Evolutionary conservation across 2,888 invertebrate genomes (phyloP).

Genomic region (Leptinotarsa peninsularis): DNA sequence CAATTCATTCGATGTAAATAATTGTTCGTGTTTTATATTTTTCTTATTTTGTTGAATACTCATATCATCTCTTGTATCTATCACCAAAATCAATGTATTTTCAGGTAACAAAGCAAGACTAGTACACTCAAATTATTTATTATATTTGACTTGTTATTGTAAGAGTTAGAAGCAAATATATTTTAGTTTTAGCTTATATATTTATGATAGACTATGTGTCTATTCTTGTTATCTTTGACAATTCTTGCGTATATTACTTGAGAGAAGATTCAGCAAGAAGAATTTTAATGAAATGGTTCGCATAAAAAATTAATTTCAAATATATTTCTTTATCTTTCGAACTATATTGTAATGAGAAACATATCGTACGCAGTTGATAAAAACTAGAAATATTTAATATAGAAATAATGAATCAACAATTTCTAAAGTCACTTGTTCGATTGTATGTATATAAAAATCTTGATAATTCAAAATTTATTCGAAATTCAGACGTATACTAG

Average conservation of each 20-base stretch:
- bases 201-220: slow-evolving; percentile 40
- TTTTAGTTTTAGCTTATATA: slow-evolving; percentile 52
- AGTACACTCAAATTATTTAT: slow-evolving; percentile 49
- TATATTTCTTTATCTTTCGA: slow-evolving; percentile 13
- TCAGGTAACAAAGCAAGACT: slow-evolving; percentile 47
- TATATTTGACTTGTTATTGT: slow-evolving; percentile 54
- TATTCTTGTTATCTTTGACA: slow-evolving; percentile 40
- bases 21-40: slow-evolving; percentile 43
- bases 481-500: not conserved
- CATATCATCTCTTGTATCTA: slow-evolving; percentile 13
- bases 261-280: slow-evolving; percentile 35
- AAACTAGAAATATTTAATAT: not conserved
- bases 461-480: not conserved
- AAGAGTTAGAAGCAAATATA: slow-evolving; percentile 50
- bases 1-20: slow-evolving; percentile 43
- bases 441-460: not conserved
- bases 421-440: not conserved
- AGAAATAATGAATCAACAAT: not conserved
- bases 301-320: slow-evolving; percentile 31
- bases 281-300: slow-evolving; percentile 35
- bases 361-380: slow-evolving; percentile 28
- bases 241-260: slow-evolving; percentile 33
- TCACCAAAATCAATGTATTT: slow-evolving; percentile 17
- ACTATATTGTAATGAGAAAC: slow-evolving; percentile 23
- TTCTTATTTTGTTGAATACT: slow-evolving; percentile 34